Evolutionary conservation across 1,140 invertebrate species (phyloP).

Genomic region (Drosophila nasuta): DNA sequence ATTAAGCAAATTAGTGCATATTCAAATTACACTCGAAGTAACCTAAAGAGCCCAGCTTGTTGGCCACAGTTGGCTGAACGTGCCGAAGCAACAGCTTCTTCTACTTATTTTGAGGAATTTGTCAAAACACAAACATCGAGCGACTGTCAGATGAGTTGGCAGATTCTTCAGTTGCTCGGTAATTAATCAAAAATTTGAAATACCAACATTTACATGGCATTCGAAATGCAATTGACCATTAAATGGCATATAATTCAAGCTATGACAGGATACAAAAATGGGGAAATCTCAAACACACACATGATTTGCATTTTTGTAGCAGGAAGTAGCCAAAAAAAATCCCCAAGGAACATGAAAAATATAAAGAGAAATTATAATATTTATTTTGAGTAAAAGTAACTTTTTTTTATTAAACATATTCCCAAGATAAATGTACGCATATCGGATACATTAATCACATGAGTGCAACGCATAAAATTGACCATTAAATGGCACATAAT

Average conservation of each 20-base stretch:
- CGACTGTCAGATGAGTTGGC: slow-evolving; percentile 37
- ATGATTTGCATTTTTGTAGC: slow-evolving; percentile 46
- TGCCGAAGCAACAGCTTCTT: background rate
- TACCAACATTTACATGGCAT: slow-evolving; percentile 42
- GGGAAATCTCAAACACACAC: slow-evolving; percentile 5
- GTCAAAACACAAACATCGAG: slow-evolving; percentile 18
- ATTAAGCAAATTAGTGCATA: slow-evolving; percentile 42
- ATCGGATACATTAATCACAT: slow-evolving; percentile 19
- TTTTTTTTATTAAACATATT: background rate
- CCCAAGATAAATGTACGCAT: slow-evolving; percentile 7
- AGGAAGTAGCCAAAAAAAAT: background rate
- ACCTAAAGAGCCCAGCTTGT: background rate
- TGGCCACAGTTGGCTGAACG: slow-evolving; percentile 16
- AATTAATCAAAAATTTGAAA: slow-evolving; percentile 40
- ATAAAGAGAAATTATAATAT: background rate
- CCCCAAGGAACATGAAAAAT: slow-evolving; percentile 9
- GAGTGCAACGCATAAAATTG: slow-evolving; percentile 11
- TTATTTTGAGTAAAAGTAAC: background rate
- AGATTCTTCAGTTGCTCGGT: slow-evolving; percentile 1
- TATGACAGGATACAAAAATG: slow-evolving; percentile 26
- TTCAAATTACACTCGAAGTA: slow-evolving; percentile 40
- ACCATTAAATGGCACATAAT: slow-evolving; percentile 38
- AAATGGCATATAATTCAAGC: slow-evolving; percentile 39
- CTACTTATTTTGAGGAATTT: background rate
- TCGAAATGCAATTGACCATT: slow-evolving; percentile 51